Percentiles rank a stretch among this genome's conserved stretches.
phyloP scores from a whole-genome alignment of 2,888 invertebrate species.

The Cataglyphis rosenhaueri region DNA sequence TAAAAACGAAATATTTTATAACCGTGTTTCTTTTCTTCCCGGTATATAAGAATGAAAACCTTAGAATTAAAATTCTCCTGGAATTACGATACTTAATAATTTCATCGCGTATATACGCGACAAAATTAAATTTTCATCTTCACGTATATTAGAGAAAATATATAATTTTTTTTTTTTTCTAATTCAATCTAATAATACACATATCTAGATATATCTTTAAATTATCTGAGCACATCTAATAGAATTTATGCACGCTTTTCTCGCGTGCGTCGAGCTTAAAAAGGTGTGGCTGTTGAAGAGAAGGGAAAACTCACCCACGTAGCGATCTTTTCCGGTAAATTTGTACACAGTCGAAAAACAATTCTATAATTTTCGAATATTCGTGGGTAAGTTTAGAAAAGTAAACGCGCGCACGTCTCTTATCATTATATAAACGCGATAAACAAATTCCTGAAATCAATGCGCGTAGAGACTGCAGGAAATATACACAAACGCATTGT shows the following conservation, averaged over 20 bases:
- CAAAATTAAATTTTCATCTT: neutral
- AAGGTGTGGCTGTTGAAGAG: constrained; percentile 28
- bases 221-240: neutral
- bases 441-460: constrained; percentile 13
- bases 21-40: neutral
- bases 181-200: neutral
- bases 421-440: neutral
- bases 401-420: neutral
- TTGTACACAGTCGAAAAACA: neutral
- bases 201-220: neutral
- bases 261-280: neutral
- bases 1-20: constrained; percentile 29
- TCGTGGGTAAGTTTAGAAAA: neutral
- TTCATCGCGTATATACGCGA: neutral
- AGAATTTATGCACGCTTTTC: constrained; percentile 9
- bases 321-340: constrained; percentile 3
- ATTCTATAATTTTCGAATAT: neutral
- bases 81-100: neutral
- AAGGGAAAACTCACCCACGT: constrained; percentile 31
- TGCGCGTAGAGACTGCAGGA: neutral
- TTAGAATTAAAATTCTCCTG: constrained; percentile 1
- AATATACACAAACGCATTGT: neutral
- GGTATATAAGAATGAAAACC: neutral
- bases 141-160: neutral
- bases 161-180: too few species aligned